These are phyloP conservation scores for Spheniscus mendiculus DNA, from an alignment of 2,113 vertebrate species.

Conservation along the genomic window DNA sequence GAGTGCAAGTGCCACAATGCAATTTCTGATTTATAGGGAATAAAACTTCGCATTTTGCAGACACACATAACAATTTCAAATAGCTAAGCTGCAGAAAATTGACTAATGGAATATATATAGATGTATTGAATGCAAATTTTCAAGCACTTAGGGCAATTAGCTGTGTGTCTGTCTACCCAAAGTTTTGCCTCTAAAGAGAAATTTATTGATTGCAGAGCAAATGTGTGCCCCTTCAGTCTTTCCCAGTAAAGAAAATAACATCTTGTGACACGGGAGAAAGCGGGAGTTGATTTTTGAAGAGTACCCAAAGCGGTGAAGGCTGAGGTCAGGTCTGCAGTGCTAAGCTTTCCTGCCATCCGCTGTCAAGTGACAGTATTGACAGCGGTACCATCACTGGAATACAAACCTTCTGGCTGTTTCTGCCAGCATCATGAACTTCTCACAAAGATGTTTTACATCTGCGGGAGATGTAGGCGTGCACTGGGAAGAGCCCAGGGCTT, in stretches of 20 bases:
- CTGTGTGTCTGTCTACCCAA: not conserved
- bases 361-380: not conserved
- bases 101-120: not conserved
- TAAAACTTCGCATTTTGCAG: not conserved
- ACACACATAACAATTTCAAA: not conserved
- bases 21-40: not conserved
- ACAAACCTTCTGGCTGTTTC: not conserved
- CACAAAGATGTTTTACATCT: not conserved
- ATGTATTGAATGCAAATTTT: not conserved
- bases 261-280: not conserved
- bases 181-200: not conserved
- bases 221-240: not conserved
- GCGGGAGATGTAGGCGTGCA: not conserved
- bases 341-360: not conserved
- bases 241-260: not conserved
- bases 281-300: not conserved
- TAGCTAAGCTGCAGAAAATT: not conserved
- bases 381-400: not conserved
- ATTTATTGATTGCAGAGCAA: not conserved
- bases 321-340: not conserved
- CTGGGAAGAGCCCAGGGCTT: not conserved
- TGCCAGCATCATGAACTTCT: not conserved
- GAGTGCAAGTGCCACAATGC: not conserved
- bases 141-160: not conserved
- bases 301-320: not conserved